Percentiles rank a stretch among this genome's conserved stretches.
These are phyloP conservation scores for Caranx melampygus DNA, from an alignment of 2,113 vertebrate species.

Conservation along the genomic window DNA sequence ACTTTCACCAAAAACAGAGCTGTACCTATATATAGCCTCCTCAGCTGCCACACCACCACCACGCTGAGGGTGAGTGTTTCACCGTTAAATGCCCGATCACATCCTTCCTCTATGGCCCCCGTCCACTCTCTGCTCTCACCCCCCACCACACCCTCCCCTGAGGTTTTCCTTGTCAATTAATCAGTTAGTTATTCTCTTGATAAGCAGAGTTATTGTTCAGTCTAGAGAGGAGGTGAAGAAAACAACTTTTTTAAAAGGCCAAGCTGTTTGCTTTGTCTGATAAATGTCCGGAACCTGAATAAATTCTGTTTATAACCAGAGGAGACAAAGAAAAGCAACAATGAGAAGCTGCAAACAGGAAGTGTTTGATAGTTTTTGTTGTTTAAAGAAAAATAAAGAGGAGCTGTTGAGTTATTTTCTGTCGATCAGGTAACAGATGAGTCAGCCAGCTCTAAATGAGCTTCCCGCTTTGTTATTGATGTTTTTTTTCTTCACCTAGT, in stretches of 20 bases:
- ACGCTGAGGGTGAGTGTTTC: conserved; percentile 20
- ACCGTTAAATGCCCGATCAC: conserved; percentile 25
- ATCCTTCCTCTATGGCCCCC: conserved; percentile 13
- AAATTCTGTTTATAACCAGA: neutral
- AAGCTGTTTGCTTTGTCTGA: neutral
- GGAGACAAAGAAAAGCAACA: neutral
- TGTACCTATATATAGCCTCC: conserved; percentile 69
- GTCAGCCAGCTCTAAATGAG: neutral
- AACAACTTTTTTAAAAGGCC: neutral
- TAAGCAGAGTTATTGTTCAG: neutral
- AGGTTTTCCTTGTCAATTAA: neutral
- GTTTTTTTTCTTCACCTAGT: neutral
- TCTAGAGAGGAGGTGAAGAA: too few species aligned
- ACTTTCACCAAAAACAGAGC: conserved; percentile 70
- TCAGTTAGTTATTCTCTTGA: neutral
- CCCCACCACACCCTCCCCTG: neutral
- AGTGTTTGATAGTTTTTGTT: neutral
- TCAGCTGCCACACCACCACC: conserved; percentile 71
- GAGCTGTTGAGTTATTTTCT: too few species aligned
- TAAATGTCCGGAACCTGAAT: neutral
- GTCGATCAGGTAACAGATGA: neutral
- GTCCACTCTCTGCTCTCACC: neutral
- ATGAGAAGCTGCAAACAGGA: neutral
- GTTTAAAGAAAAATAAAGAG: neutral
- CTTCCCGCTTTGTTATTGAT: too few species aligned